Evolutionary conservation across 2,113 vertebrate species (phyloP).

Genomic region (Myrmophylax atrothorax): DNA sequence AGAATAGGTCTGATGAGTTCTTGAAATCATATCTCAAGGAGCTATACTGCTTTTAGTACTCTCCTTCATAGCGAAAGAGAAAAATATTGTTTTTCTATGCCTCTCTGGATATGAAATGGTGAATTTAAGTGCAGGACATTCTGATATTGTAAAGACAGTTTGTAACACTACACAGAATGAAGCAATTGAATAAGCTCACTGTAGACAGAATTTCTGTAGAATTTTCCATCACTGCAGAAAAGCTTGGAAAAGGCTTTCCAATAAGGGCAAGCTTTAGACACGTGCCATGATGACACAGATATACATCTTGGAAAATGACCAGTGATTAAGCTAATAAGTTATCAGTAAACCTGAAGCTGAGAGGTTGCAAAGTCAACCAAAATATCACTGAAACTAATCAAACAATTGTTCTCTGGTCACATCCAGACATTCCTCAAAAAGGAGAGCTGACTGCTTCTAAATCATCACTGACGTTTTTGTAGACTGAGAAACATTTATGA

Average conservation of each 20-base stretch:
- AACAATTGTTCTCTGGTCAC: neutral
- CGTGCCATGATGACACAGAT: neutral
- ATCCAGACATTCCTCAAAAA: neutral
- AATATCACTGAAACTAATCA: neutral
- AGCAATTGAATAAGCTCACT: neutral
- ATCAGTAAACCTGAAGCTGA: neutral
- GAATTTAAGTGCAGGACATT: neutral
- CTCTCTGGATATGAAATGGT: neutral
- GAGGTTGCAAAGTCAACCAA: neutral
- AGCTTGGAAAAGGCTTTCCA: neutral
- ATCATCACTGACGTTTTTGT: neutral
- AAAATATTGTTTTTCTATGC: neutral
- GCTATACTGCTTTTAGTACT: neutral
- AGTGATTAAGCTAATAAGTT: neutral
- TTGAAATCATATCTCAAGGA: neutral
- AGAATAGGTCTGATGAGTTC: neutral
- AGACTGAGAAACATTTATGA: neutral
- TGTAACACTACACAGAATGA: neutral
- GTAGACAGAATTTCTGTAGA: neutral
- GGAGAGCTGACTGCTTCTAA: neutral
- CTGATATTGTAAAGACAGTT: neutral
- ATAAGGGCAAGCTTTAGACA: neutral
- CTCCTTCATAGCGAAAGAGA: neutral
- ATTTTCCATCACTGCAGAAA: neutral
- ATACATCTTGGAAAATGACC: neutral